These are phyloP conservation scores for Drosophila mulleri DNA, from an alignment of 2,888 invertebrate genomes.

Conservation along the genomic window DNA sequence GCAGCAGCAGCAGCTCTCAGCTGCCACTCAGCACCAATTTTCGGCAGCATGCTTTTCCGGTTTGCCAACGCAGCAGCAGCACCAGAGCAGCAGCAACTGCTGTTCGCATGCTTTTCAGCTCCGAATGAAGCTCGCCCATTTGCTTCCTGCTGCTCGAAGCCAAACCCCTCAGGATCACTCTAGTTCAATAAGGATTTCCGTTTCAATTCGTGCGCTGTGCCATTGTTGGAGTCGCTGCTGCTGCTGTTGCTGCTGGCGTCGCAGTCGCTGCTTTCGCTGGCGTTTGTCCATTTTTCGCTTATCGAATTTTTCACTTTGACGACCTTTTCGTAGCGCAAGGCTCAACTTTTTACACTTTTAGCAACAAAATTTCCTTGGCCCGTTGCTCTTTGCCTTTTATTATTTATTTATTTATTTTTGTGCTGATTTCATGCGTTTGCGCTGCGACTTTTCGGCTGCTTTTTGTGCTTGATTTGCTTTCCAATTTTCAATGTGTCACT, in stretches of 20 bases:
- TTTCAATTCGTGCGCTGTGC: constrained; percentile 77
- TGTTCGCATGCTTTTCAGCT: constrained; percentile 48
- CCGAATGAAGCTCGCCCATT: constrained; percentile 9
- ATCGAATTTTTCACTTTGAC: constrained; percentile 77
- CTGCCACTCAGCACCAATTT: constrained; percentile 79
- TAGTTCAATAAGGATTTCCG: constrained; percentile 84
- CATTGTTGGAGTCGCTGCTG: constrained; percentile 46
- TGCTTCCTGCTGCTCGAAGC: constrained; percentile 18
- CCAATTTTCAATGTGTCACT: constrained; percentile 80
- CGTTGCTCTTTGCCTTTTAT: constrained; percentile 27
- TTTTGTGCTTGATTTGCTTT: constrained; percentile 78
- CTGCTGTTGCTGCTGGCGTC: constrained; percentile 3
- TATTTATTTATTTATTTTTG: constrained; percentile 60
- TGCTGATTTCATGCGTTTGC: constrained; percentile 77
- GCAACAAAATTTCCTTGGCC: constrained; percentile 57
- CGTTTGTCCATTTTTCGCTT: constrained; percentile 66
- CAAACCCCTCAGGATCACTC: constrained; percentile 47
- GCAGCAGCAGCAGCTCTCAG: constrained; percentile 48
- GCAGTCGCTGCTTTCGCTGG: constrained; percentile 27
- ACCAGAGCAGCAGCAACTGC: constrained; percentile 41
- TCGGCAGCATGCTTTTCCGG: constrained; percentile 77
- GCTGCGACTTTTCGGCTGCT: constrained; percentile 64
- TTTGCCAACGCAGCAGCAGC: constrained; percentile 62
- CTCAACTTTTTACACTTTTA: constrained; percentile 76
- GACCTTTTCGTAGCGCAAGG: constrained; percentile 67